Conservation (phyloP, 2,113 vertebrate genomes). For the Sapajus apella region DNA sequence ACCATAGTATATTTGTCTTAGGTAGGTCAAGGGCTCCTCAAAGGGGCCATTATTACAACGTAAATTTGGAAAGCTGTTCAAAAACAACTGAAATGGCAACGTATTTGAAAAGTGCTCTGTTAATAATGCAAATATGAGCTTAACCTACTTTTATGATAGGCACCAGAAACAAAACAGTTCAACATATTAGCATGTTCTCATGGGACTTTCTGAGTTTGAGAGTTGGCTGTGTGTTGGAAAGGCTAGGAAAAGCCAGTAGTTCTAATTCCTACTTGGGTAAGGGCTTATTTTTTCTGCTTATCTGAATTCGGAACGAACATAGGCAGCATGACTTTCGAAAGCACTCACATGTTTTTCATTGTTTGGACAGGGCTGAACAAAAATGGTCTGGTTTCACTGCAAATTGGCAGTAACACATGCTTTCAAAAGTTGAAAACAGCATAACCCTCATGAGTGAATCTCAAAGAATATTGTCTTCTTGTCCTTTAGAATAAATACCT, state of each 20-base stretch:
- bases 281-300: constrained; percentile 63
- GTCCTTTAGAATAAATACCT: constrained; percentile 63
- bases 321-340: constrained; percentile 63
- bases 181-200: not conserved
- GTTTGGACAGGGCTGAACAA: constrained; percentile 43
- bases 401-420: constrained; percentile 48
- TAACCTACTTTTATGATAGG: constrained; percentile 31
- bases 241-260: not conserved
- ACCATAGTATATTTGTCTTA: not conserved
- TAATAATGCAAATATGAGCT: constrained; percentile 32
- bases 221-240: not conserved
- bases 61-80: constrained; percentile 33
- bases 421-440: constrained; percentile 68
- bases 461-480: constrained; percentile 42
- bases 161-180: not conserved
- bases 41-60: not conserved
- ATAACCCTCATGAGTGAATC: not conserved
- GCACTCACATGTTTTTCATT: constrained; percentile 54
- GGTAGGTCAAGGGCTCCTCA: constrained; percentile 38
- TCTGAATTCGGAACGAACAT: constrained; percentile 64
- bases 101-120: not conserved
- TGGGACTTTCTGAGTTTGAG: not conserved
- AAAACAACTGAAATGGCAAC: not conserved
- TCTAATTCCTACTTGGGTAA: constrained; percentile 11
- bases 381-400: constrained; percentile 50